phyloP scores from a whole-genome alignment of 2,113 vertebrate species.

The Callaeas wilsoni region DNA sequence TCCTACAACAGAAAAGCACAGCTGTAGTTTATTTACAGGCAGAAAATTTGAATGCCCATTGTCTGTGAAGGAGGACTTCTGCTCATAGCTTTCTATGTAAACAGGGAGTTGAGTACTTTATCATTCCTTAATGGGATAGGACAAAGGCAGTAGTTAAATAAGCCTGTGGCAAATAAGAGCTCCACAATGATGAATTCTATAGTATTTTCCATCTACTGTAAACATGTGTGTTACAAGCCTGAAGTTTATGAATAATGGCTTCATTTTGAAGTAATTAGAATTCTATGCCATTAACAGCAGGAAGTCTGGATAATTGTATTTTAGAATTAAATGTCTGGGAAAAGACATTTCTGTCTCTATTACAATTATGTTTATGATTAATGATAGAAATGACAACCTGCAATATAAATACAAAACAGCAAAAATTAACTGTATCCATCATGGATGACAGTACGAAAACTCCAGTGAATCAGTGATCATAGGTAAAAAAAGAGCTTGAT shows the following conservation, averaged over 20 bases:
- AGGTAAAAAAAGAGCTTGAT: constrained; percentile 33
- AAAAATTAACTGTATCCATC: constrained; percentile 77
- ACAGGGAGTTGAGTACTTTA: neutral
- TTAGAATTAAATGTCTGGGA: constrained; percentile 72
- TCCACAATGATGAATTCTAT: constrained; percentile 22
- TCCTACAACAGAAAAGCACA: neutral
- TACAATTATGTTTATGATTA: constrained; percentile 75
- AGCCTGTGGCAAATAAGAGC: constrained; percentile 18
- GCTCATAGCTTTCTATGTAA: neutral
- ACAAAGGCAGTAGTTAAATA: constrained; percentile 37
- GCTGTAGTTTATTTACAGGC: neutral
- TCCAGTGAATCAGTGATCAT: constrained; percentile 37
- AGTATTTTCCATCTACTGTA: constrained; percentile 51
- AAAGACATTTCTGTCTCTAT: constrained; percentile 66
- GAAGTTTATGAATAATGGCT: constrained; percentile 72
- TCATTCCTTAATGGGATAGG: constrained; percentile 22
- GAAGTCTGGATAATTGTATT: constrained; percentile 75
- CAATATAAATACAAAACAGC: constrained; percentile 71
- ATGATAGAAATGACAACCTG: constrained; percentile 70
- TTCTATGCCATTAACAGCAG: constrained; percentile 70
- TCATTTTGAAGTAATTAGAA: constrained; percentile 79
- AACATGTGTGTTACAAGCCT: constrained; percentile 52
- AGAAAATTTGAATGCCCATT: neutral
- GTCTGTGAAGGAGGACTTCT: neutral
- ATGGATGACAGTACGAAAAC: constrained; percentile 62